Evolutionary conservation across 1,140 invertebrate species (phyloP).

Genomic region (Manduca sexta): DNA sequence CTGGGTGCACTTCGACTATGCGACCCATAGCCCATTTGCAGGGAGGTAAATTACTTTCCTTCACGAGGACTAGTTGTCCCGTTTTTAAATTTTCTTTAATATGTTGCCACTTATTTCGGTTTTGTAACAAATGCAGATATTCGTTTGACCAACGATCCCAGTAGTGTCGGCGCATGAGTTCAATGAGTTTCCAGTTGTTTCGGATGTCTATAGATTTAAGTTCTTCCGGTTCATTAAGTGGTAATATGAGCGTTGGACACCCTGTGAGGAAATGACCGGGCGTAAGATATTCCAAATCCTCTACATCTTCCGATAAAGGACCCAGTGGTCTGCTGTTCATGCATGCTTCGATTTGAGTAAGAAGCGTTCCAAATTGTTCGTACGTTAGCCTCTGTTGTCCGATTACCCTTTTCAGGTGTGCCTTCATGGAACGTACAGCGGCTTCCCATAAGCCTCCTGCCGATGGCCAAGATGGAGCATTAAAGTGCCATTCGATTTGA

Average conservation of each 20-base stretch:
- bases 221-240: too few relatives aligned
- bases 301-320: conserved; percentile 17
- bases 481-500: conserved; percentile 1
- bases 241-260: too few relatives aligned
- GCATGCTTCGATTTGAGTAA: conserved; percentile 2
- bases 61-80: background rate
- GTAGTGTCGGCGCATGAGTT: too few relatives aligned
- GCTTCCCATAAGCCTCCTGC: background rate
- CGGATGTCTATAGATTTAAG: too few relatives aligned
- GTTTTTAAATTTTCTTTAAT: too few relatives aligned
- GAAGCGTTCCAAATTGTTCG: conserved; percentile 2
- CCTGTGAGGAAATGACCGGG: background rate
- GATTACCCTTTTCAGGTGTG: background rate
- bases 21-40: conserved; percentile 28
- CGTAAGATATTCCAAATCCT: conserved; percentile 19
- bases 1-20: conserved; percentile 37
- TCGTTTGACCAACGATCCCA: too few relatives aligned
- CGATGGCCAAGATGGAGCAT: background rate
- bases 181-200: too few relatives aligned
- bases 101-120: too few relatives aligned
- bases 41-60: conserved; percentile 11
- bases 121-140: too few relatives aligned
- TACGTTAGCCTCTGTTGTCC: background rate
- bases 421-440: background rate
- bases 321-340: conserved; percentile 5